Base-by-base conservation (phyloP, 2,113 vertebrate genomes). In the Madoqua kirkii region DNA sequence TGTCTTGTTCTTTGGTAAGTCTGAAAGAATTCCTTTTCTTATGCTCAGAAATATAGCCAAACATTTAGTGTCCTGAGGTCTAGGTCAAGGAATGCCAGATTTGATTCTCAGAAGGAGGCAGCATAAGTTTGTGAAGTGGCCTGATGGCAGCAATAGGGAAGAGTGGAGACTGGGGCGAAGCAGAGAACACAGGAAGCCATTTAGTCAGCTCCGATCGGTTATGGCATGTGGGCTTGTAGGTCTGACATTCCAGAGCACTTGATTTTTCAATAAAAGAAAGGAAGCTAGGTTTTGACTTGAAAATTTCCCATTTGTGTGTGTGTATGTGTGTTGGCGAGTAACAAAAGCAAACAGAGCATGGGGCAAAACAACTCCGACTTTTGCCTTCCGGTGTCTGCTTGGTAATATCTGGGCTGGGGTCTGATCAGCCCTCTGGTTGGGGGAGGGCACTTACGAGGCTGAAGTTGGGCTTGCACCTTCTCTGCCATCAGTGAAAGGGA, bases 401-500 rank as follows among this genome's bases (percentile, higher is more conserved):
- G 31, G 17, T 36, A 21, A 13, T 29, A 16, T 76, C 48, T 33
- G 74, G 67, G 43, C 57, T 82, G 23, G 7, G 43, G 43, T 36
- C 88, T 36, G 14, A 4, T 29, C 55, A 8, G 21, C n/a, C 16
- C 10, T 40, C 33, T 17, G 10, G 85, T 7, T 57, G 36, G 59
- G 67, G 59, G 60, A 74, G 17, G 43, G 52, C 17, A 31, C 43
- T 62, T 25, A 25, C 0, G 15, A 25, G 64, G 92, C 79, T 29
- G 23, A 9, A 52, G 5, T 17, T 27, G 12, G 11, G 12, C 15
- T 55, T 12, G 3, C 14, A 29, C 11, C 29, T n/a, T 10, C 3
- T 3, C 33, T 6, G 6, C 7, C 9, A 0, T 74, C 55, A 2
- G 6, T 0, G 19, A 25, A 48, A 19, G 54, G 36, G 52, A 27